Evolutionary conservation across 2,888 invertebrate species (phyloP).

Genomic region (Agrenia bidenticulata): DNA sequence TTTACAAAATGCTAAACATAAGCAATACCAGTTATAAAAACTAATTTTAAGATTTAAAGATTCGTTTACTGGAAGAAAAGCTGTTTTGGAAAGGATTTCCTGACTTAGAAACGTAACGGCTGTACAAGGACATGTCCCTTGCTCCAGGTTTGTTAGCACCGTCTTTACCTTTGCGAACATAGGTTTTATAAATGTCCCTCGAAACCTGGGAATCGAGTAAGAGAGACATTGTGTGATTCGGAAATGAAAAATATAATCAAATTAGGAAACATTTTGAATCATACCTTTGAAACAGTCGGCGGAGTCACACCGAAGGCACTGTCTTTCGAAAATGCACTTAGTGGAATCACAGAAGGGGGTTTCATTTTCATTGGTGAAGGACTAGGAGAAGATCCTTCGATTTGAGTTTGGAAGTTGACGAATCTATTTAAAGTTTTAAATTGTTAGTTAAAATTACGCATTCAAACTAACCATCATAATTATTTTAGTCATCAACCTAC

Average conservation of each 20-base stretch:
- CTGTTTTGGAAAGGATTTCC: slow-evolving; percentile 42
- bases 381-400: slow-evolving; percentile 22
- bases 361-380: slow-evolving; percentile 31
- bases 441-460: neutral
- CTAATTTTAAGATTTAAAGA: slow-evolving; percentile 9
- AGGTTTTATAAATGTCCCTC: slow-evolving; percentile 69
- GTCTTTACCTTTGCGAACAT: slow-evolving; percentile 62
- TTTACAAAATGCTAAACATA: neutral
- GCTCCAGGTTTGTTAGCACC: slow-evolving; percentile 60
- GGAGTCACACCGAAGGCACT: slow-evolving; percentile 66
- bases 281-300: slow-evolving; percentile 62
- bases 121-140: slow-evolving; percentile 59
- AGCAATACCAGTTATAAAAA: neutral
- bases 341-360: slow-evolving; percentile 60
- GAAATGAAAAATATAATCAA: slow-evolving; percentile 3
- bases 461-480: too few relatives aligned
- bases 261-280: neutral
- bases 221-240: too few relatives aligned
- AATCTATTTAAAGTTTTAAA: slow-evolving; percentile 28
- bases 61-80: neutral
- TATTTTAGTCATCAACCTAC: slow-evolving; percentile 53
- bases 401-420: slow-evolving; percentile 48
- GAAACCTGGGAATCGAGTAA: slow-evolving; percentile 58
- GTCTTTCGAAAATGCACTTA: slow-evolving; percentile 67
- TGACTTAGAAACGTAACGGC: slow-evolving; percentile 46